phyloP scores from a whole-genome alignment of 2,888 invertebrate genomes.

The Drosophila paramelanica region DNA sequence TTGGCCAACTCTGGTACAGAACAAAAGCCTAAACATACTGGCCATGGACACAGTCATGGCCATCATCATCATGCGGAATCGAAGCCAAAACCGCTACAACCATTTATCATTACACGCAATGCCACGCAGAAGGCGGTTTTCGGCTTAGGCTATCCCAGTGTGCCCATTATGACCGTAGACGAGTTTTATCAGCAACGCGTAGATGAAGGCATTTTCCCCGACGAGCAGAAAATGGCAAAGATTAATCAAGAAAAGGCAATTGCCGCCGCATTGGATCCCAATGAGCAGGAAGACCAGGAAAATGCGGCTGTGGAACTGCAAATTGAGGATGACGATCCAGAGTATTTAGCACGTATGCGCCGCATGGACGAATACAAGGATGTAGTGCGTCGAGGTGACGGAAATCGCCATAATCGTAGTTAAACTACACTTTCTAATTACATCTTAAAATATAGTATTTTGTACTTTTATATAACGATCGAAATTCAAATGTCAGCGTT shows the following conservation, averaged over 20 bases:
- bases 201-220: constrained; percentile 89
- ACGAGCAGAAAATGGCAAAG: constrained; percentile 83
- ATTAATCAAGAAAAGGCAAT: constrained; percentile 82
- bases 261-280: constrained; percentile 85
- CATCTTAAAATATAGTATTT: constrained; percentile 32
- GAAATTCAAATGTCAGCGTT: not conserved
- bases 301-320: constrained; percentile 87
- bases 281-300: constrained; percentile 87
- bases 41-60: constrained; percentile 48
- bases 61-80: constrained; percentile 82
- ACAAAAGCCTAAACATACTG: constrained; percentile 6
- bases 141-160: constrained; percentile 97
- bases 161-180: constrained; percentile 96
- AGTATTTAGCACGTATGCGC: constrained; percentile 88
- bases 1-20: not conserved
- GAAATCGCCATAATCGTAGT: constrained; percentile 92
- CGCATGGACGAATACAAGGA: constrained; percentile 95
- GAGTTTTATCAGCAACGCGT: constrained; percentile 97
- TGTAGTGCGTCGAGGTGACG: constrained; percentile 93
- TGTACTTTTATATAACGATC: constrained; percentile 6
- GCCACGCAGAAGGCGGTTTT: constrained; percentile 95
- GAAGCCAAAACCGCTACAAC: constrained; percentile 87
- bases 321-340: constrained; percentile 90
- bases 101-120: constrained; percentile 95
- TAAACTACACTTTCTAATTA: constrained; percentile 82